Evolutionary conservation across 1,140 invertebrate species (phyloP).

Genomic region (Drosophila auraria): DNA sequence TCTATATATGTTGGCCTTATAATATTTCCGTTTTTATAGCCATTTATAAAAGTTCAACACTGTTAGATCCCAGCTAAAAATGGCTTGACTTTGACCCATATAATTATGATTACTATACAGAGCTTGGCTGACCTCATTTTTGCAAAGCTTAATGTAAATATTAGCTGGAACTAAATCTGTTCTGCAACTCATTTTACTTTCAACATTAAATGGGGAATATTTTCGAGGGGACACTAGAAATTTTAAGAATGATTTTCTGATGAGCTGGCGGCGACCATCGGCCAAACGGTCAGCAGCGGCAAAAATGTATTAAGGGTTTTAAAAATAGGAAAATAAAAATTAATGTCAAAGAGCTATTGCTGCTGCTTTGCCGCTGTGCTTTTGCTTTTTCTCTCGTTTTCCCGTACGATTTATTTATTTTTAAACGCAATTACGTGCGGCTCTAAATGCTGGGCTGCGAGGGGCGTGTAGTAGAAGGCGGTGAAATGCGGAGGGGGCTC

Average conservation of each 20-base stretch:
- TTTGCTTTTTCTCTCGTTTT: conserved; percentile 21
- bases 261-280: conserved; percentile 31
- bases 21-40: conserved; percentile 2
- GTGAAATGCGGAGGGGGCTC: conserved; percentile 6
- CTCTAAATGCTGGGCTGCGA: conserved; percentile 5
- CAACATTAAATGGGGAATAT: background rate
- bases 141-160: conserved; percentile 8
- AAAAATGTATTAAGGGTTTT: conserved; percentile 64
- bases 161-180: background rate
- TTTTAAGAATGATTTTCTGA: conserved; percentile 20
- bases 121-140: conserved; percentile 21
- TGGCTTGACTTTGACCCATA: conserved; percentile 34
- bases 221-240: background rate
- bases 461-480: background rate
- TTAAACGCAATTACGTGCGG: conserved; percentile 77
- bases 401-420: conserved; percentile 69
- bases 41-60: background rate
- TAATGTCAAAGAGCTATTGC: conserved; percentile 66
- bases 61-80: background rate
- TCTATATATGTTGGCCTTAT: too few relatives aligned
- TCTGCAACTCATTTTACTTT: background rate
- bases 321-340: conserved; percentile 65
- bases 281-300: conserved; percentile 29
- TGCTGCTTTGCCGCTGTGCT: conserved; percentile 25
- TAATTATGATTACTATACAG: background rate